Base-by-base conservation (phyloP, 2,888 invertebrate species). In the Metopia argyrocephala region DNA sequence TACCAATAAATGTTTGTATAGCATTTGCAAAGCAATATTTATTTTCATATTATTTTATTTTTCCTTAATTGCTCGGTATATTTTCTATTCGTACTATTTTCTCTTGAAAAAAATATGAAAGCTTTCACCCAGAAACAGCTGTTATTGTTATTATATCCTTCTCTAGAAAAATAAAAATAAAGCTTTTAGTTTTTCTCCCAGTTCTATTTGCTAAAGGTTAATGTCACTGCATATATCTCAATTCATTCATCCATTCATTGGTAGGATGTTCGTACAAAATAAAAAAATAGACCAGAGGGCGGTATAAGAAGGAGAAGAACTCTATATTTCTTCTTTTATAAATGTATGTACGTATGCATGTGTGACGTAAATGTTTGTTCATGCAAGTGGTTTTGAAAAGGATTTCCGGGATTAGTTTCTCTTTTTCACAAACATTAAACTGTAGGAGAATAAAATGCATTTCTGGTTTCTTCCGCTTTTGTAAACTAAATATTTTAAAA, bases 61-160 rank as follows among this genome's bases (percentile, higher is more conserved):
- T n/a, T n/a, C n/a, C n/a, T n/a, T n/a, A n/a, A n/a, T n/a, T n/a
- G n/a, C n/a, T n/a, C n/a, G n/a, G n/a, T n/a, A n/a, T n/a, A n/a
- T n/a, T n/a, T n/a, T n/a, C n/a, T n/a, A n/a, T n/a, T n/a, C 12
- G 9, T 38, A 15, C 15, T 38, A 12, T 31, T 9, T 46, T 50
- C 45, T 59, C 46, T 64, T n/a, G 15, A 1, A 31, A 0, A 21
- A 45, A 50, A 59, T 31, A n/a, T n/a, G 46, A 68, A 73, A 80
- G 80, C 80, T 80, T 80, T 76, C 54, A 28, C 59, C 61, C 21
- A 66, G 62, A 64, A 81, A 70, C 81, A 81, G 74, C 69, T 76
- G 80, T 74, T 38, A 15, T 38, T 38, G 38, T 38, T 38, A 15
- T 38, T 38, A 25, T 25, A n/a, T 56, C n/a, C 21, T 45, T 15